Percentiles rank a stretch among this genome's conserved stretches.
Evolutionary conservation across 2,888 invertebrate genomes (phyloP).

Genomic region (Thecocarcelia acutangulata): DNA sequence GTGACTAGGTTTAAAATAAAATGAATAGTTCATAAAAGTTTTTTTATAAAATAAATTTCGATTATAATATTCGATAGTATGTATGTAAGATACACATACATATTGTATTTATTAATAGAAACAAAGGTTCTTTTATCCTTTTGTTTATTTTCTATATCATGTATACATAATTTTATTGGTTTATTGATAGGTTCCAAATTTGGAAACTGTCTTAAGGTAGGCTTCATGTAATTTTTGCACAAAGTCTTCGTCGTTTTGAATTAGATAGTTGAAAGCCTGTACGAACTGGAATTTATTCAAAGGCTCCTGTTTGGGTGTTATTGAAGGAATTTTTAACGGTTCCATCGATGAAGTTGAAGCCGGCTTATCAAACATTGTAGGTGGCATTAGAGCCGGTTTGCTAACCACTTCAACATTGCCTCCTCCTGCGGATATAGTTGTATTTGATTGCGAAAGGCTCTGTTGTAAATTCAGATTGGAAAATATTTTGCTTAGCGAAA

Average conservation of each 20-base stretch:
- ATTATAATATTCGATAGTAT: conserved; percentile 46
- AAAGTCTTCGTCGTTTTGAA: conserved; percentile 94
- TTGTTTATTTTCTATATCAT: conserved; percentile 33
- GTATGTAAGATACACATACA: conserved; percentile 21
- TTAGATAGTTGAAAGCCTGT: conserved; percentile 92
- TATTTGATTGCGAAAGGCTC: conserved; percentile 44
- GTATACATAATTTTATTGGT: conserved; percentile 24
- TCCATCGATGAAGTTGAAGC: conserved; percentile 71
- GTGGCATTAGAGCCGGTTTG: conserved; percentile 91
- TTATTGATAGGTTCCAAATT: conserved; percentile 66
- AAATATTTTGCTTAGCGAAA: conserved; percentile 66
- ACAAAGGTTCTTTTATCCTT: conserved; percentile 20
- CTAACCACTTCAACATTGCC: conserved; percentile 50
- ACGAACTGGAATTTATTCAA: conserved; percentile 93
- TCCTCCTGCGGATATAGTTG: conserved; percentile 8
- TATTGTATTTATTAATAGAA: conserved; percentile 23
- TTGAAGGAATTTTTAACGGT: conserved; percentile 38
- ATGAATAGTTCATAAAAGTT: no score
- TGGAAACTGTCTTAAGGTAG: conserved; percentile 90
- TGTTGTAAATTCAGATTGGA: conserved; percentile 60
- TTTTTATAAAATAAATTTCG: no score
- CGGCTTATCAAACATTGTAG: conserved; percentile 90
- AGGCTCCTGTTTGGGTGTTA: conserved; percentile 83
- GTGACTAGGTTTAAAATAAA: conserved; percentile 24
- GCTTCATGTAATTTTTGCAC: conserved; percentile 94